Conservation (phyloP, 2,113 vertebrate species). For the Octodon degus region DNA sequence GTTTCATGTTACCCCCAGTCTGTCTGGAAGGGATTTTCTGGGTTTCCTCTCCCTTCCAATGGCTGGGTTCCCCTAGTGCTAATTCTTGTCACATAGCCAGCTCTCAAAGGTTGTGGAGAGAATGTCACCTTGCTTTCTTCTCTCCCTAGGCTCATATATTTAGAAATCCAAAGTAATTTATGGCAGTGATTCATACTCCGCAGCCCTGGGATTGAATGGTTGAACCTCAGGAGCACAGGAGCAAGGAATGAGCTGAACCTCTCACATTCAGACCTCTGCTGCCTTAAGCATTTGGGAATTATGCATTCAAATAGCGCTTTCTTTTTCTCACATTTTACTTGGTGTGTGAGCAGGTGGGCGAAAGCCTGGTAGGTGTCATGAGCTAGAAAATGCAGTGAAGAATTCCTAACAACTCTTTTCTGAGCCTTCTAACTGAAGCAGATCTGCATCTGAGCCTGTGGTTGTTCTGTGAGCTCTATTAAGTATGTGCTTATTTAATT, state of each 20-base stretch:
- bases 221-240: constrained; percentile 43
- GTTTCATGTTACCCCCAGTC: constrained; percentile 63
- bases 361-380: constrained; percentile 71
- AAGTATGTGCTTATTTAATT: constrained; percentile 67
- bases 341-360: constrained; percentile 76
- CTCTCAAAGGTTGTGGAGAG: constrained; percentile 73
- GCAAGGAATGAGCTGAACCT: constrained; percentile 35
- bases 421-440: constrained; percentile 65
- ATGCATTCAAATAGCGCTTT: constrained; percentile 60
- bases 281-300: constrained; percentile 31
- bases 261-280: constrained; percentile 57
- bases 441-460: constrained; percentile 41
- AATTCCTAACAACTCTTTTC: constrained; percentile 69
- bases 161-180: constrained; percentile 54
- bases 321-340: constrained; percentile 55
- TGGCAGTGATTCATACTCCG: not conserved
- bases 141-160: not conserved
- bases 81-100: constrained; percentile 73
- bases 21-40: constrained; percentile 76
- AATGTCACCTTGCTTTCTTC: constrained; percentile 47
- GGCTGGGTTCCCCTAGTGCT: constrained; percentile 70
- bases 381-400: constrained; percentile 77
- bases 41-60: constrained; percentile 66
- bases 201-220: constrained; percentile 23
- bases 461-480: constrained; percentile 42